Base-by-base conservation (phyloP, 2,113 vertebrate genomes). In the Ibidorhyncha struthersii region DNA sequence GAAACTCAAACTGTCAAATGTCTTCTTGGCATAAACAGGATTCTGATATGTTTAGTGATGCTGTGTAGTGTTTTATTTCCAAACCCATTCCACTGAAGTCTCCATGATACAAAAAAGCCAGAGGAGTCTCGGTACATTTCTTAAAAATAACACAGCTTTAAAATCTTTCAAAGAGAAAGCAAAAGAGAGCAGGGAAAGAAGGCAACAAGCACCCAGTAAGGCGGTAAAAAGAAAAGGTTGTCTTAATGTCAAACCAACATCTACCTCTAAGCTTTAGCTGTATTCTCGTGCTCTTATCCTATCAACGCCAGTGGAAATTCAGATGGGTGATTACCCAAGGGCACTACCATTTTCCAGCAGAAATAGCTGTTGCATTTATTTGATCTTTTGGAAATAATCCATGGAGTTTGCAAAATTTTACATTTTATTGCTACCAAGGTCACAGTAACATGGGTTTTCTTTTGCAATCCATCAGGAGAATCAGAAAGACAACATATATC, bases 391-490 rank as follows among this genome's bases (percentile, higher is more conserved):
- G 77, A 94, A 94, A 69, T 38, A 91, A 71, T 66, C 69, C 89
- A 92, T 2, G 1, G 43, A 67, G 55, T 92, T 95, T 82, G 69
- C 82, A 96, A 92, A 92, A 96, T 86, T 82, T 61, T 89, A 74
- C 52, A 91, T 89, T 91, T 96, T 93, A 95, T 65, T 95, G 89
- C 90, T 90, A 90, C 41, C 55, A 59, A 88, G 65, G 58, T 90
- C 86, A 92, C 58, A 77, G 59, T 62, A 87, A 78, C 55, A 90
- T 8, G 32, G 59, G 26, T 38, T 78, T 90, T 90, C 89, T 96
- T 92, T 94, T 92, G 89, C 85, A 95, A 82, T 56, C 27, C 66
- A 52, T 32, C 32, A 93, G 70, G 41, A 91, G 63, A 90, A 81
- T 87, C 81, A 16, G 10, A 82, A 93, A 94, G 78, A 88, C 74